Evolutionary conservation across 2,888 invertebrate genomes (phyloP).

Genomic region (Dynastes maya): DNA sequence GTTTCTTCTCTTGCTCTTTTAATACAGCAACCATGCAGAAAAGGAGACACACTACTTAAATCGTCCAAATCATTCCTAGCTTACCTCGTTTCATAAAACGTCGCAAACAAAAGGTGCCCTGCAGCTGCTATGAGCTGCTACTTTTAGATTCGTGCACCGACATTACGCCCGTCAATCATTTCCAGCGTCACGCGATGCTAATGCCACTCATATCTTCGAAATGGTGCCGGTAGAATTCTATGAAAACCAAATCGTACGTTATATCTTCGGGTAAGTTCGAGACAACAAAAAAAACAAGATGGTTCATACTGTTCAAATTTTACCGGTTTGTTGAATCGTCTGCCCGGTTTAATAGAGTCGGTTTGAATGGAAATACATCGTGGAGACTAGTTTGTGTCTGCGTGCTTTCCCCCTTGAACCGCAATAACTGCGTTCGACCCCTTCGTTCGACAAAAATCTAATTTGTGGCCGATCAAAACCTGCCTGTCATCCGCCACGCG

Average conservation of each 20-base stretch:
- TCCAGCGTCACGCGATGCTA: conserved; percentile 57
- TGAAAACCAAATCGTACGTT: conserved; percentile 1
- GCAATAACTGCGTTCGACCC: conserved; percentile 57
- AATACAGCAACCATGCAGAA: no score
- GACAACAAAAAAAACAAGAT: neutral
- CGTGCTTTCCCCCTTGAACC: conserved; percentile 55
- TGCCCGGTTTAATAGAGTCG: conserved; percentile 59
- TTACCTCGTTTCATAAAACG: no score
- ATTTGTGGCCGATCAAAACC: conserved; percentile 66
- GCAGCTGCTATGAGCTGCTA: conserved; percentile 51
- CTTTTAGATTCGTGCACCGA: conserved; percentile 53
- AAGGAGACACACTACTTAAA: no score
- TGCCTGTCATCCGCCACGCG: conserved; percentile 65
- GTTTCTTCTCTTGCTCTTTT: no score
- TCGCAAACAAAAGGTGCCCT: conserved; percentile 46
- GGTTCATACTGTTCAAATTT: conserved; percentile 15
- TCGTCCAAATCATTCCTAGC: no score
- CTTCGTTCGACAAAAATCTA: conserved; percentile 60
- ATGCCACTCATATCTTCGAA: conserved; percentile 52
- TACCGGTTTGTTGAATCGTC: neutral
- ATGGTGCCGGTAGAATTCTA: conserved; percentile 48
- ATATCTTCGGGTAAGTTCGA: neutral
- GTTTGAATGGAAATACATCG: conserved; percentile 56
- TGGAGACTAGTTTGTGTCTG: conserved; percentile 57
- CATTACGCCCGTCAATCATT: conserved; percentile 18